These are phyloP conservation scores for Aphelenchoides besseyi DNA, from an alignment of 1,140 invertebrate genomes.

Conservation along the genomic window DNA sequence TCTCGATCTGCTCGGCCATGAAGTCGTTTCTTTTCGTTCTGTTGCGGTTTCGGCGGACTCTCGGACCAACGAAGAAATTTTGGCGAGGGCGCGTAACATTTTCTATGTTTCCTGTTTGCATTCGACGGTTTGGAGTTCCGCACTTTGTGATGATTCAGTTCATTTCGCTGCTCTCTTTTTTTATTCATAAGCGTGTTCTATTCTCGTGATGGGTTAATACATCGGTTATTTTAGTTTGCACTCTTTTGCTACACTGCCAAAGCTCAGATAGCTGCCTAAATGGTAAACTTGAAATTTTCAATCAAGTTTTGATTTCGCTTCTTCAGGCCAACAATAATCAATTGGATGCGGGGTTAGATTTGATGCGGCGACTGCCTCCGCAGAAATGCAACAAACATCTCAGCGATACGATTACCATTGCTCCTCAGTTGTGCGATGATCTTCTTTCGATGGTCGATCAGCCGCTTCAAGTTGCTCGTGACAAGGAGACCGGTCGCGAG, in stretches of 20 bases:
- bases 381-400: slow-evolving; percentile 98
- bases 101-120: no score
- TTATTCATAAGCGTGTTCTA: not conserved
- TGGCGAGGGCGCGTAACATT: no score
- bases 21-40: no score
- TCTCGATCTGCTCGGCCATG: no score
- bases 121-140: no score
- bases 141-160: no score
- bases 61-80: no score
- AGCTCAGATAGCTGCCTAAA: not conserved
- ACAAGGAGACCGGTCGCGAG: slow-evolving; percentile 79
- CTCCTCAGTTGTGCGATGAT: slow-evolving; percentile 90
- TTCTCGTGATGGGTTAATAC: not conserved
- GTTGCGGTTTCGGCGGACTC: no score
- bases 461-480: slow-evolving; percentile 92
- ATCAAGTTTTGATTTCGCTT: not conserved
- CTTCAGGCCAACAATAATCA: slow-evolving; percentile 66
- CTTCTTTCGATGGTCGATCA: slow-evolving; percentile 83
- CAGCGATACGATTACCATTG: slow-evolving; percentile 91
- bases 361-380: slow-evolving; percentile 95
- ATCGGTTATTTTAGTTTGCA: no score
- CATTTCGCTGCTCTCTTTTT: no score
- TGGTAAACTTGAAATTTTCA: no score
- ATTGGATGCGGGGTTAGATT: slow-evolving; percentile 94
- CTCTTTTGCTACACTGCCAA: no score